These are phyloP conservation scores for Chamaea fasciata DNA, from an alignment of 2,113 vertebrate genomes.

Conservation along the genomic window DNA sequence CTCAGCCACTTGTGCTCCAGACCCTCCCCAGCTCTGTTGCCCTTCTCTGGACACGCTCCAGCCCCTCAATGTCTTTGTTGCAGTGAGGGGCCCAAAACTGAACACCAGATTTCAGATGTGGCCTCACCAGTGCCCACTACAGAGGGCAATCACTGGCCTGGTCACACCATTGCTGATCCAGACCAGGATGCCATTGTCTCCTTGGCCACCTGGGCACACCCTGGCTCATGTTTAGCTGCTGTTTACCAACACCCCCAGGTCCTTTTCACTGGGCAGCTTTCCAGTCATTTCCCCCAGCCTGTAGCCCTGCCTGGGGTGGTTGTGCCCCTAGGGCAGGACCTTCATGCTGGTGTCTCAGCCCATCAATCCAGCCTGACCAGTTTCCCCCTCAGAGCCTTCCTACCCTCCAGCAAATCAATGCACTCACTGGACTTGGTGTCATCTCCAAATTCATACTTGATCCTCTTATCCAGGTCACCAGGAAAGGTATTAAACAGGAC, in stretches of 20 bases:
- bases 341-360: neutral
- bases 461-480: neutral
- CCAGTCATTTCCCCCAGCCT: too few species aligned
- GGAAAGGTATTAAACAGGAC: neutral
- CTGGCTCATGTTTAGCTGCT: neutral
- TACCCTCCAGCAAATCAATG: neutral
- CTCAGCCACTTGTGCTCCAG: neutral
- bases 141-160: neutral
- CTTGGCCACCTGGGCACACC: accelerated
- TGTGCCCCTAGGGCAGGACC: neutral
- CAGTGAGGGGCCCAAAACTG: neutral
- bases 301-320: neutral
- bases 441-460: neutral
- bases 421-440: accelerated
- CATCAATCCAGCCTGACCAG: neutral
- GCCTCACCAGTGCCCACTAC: accelerated
- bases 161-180: neutral
- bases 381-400: neutral
- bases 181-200: accelerated
- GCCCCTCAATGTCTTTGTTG: neutral
- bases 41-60: neutral
- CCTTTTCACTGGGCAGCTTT: neutral
- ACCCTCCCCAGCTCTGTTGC: accelerated
- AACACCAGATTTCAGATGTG: accelerated
- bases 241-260: accelerated